Base-by-base conservation (phyloP, 1,140 invertebrate genomes). In the Telenomus remus region DNA sequence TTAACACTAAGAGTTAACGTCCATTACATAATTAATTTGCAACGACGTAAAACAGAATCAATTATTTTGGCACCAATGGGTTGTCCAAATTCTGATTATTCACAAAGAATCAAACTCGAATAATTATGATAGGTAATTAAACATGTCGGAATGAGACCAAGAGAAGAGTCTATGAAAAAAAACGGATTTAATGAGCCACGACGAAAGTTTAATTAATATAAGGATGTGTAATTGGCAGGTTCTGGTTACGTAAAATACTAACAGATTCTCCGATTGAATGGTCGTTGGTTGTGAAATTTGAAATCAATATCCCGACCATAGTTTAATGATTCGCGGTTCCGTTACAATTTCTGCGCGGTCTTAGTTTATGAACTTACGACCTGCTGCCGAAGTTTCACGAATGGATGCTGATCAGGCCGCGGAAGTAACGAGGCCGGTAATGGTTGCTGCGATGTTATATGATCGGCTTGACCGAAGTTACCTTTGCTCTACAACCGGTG, bases 301-400 rank as follows among this genome's bases (percentile, higher is more conserved):
- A 65, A 47, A 76, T 76, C 73, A 56, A 76, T 76, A 64, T 46
- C 42, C 12, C 49, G 35, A 61, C 61, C 15, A 48, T 66, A 69
- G 60, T 71, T 76, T 70, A 70, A 71, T 76, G 73, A 76, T 76
- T 76, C 73, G 73, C 61, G 73, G 60, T 71, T 76, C 66, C 66
- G 65, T 64, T 76, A 68, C 66, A 70, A 76, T 76, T 76, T 76
- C 73, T 66, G 61, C 47, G 56, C 66, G 47, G 55, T 60, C 49
- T 66, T 65, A 76, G 65, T 70, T 76, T 70, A 56, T 66, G 65
- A 70, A 76, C 66, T 76, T 76, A 76, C 51, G 56, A 76, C 50
- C 51, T 66, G 73, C 60, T 44, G 66, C 37, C 50, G 56, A 76
- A 71, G 73, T 76, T 76, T 65, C 66, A 61, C 44, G 60, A 76